phyloP scores from a whole-genome alignment of 2,888 invertebrate species.

The Rutpela maculata region DNA sequence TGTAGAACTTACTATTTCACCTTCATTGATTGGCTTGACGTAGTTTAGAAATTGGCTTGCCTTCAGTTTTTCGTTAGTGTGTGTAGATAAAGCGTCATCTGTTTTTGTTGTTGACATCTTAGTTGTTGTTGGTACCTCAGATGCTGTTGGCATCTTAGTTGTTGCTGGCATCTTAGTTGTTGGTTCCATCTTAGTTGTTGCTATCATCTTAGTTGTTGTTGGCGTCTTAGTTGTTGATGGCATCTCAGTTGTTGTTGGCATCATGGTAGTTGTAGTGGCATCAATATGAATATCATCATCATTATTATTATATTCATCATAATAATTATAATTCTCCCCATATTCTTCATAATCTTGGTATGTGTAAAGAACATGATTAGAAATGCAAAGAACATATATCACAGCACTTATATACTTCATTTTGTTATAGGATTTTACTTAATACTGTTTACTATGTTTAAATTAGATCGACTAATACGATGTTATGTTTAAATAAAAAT shows the following conservation, averaged over 20 bases:
- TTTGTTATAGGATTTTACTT: not conserved
- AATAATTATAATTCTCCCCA: not conserved
- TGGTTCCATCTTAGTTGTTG: too few relatives aligned
- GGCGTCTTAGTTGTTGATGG: not conserved
- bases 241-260: not conserved
- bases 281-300: too few relatives aligned
- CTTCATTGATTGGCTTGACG: not conserved
- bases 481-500: not conserved
- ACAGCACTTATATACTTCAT: not conserved
- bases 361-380: not conserved
- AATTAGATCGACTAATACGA: not conserved
- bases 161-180: not conserved
- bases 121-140: too few relatives aligned
- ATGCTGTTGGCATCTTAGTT: not conserved
- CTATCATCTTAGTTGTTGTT: not conserved
- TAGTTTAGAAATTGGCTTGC: not conserved
- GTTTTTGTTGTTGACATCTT: not conserved
- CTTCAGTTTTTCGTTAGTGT: not conserved
- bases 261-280: not conserved
- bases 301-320: too few relatives aligned
- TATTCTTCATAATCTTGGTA: not conserved
- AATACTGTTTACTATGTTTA: not conserved
- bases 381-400: not conserved
- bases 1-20: not conserved
- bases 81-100: not conserved